Base-by-base conservation (phyloP, 1,140 invertebrate species). In the Brachionus paranguensis region DNA sequence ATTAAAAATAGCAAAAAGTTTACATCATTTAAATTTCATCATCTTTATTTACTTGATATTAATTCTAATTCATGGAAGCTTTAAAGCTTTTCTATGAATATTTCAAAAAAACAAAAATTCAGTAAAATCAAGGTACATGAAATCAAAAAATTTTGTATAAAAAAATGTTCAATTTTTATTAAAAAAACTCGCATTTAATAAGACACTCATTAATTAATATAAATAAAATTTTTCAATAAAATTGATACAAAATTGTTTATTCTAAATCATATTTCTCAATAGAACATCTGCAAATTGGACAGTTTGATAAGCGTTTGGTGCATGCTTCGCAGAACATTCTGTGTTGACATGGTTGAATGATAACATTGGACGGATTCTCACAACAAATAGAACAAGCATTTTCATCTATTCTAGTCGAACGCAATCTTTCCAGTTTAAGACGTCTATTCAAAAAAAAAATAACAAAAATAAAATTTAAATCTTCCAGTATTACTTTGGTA, bases 351-450 rank as follows among this genome's bases (percentile, higher is more conserved):
- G 95, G 95, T 83, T 93, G 86, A 7, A 96, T 91, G 85, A 92
- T 90, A 14, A 95, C 92, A 78, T 92, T 92, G 6, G 94, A 94
- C 86, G 91, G 92, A 83, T 92, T 91, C 89, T 96, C 95, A 90
- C 93, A 96, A 89, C 95, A 96, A 29, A 96, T 89, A 6, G 93
- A 95, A 89, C 95, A 97, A 0, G 93, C 93, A 88, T 96, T 94
- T 87, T 96, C 95, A 85, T 92, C 91, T 27, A 95, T 92, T 87
- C 92, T 94, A 24, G 94, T 90, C 88, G 93, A 92, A 84, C 93
- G 89, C 74, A 95, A 89, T 84, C 93, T 90, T 85, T 93, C 92
- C 84, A 95, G 88, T 87, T 92, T 93, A 86, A 95, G 92, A 86
- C 95, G 93, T 85, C 94, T 92, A 86, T 29, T 86, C 87, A 55